Evolutionary conservation across 1,140 invertebrate species (phyloP).

Genomic region (Papilio polytes): DNA sequence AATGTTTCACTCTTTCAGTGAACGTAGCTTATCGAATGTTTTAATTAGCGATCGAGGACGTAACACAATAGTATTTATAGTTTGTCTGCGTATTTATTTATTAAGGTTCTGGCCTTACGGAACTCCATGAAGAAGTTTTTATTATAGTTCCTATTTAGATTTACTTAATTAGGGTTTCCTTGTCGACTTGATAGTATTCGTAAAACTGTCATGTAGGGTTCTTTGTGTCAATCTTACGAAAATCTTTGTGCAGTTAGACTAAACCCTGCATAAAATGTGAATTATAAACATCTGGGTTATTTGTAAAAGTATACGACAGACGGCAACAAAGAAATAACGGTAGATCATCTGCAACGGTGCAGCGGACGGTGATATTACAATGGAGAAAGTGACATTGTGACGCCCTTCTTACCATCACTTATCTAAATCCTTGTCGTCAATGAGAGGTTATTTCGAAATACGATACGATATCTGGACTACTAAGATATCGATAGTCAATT

Average conservation of each 20-base stretch:
- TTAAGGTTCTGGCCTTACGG: not conserved
- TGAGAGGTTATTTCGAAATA: not conserved
- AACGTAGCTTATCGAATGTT: no score
- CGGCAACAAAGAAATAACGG: conserved; percentile 9
- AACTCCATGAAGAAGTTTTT: not conserved
- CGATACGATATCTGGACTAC: conserved; percentile 2
- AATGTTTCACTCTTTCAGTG: no score
- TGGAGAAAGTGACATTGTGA: conserved; percentile 11
- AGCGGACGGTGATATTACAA: not conserved
- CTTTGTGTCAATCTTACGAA: not conserved
- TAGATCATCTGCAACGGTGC: conserved; percentile 17
- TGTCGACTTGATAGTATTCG: no score
- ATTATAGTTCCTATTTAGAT: not conserved
- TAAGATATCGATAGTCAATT: conserved; percentile 3
- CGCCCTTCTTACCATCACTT: not conserved
- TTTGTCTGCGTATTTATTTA: no score
- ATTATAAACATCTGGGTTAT: not conserved
- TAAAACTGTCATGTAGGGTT: no score
- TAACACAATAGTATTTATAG: no score
- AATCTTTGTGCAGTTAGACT: not conserved
- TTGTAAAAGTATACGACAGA: conserved; percentile 16
- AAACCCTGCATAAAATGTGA: not conserved
- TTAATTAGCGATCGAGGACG: no score
- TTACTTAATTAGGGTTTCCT: not conserved
- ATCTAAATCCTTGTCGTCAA: conserved; percentile 15